These are phyloP conservation scores for Formica exsecta DNA, from an alignment of 1,140 invertebrate species.

Conservation along the genomic window DNA sequence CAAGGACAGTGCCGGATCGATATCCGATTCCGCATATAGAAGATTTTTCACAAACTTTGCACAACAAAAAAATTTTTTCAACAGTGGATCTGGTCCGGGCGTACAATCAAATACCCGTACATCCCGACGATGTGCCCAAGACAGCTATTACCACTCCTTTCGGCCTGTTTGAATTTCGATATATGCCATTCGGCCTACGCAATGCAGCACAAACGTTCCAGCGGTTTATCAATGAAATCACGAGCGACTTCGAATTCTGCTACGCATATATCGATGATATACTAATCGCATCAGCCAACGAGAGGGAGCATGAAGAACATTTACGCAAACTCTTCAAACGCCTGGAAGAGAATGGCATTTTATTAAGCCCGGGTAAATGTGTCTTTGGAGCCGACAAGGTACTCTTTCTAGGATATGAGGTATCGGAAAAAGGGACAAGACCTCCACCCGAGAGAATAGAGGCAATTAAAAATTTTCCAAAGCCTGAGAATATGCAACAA, in stretches of 20 bases:
- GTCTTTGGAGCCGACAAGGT: background rate
- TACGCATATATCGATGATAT: background rate
- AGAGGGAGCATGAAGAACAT: background rate
- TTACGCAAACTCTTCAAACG: background rate
- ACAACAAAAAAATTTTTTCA: background rate
- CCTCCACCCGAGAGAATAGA: too few species aligned
- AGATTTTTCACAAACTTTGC: slow-evolving; percentile 46
- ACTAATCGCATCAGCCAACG: background rate
- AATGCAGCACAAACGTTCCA: background rate
- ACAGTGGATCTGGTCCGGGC: background rate
- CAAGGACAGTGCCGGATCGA: too few species aligned
- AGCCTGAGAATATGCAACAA: background rate
- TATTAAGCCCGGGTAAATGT: background rate
- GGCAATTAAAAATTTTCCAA: background rate
- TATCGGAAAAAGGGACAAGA: too few species aligned
- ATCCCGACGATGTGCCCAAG: background rate
- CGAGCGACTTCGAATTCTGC: background rate
- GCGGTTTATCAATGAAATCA: background rate
- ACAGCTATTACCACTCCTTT: slow-evolving; percentile 31
- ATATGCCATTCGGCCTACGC: background rate
- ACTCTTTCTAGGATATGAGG: too few species aligned
- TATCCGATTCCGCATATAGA: slow-evolving; percentile 77
- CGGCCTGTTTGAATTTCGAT: background rate
- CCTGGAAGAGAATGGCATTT: background rate
- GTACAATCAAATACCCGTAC: too few species aligned